Base-by-base conservation (phyloP, 1,140 invertebrate species). In the Ridgeia piscesae region DNA sequence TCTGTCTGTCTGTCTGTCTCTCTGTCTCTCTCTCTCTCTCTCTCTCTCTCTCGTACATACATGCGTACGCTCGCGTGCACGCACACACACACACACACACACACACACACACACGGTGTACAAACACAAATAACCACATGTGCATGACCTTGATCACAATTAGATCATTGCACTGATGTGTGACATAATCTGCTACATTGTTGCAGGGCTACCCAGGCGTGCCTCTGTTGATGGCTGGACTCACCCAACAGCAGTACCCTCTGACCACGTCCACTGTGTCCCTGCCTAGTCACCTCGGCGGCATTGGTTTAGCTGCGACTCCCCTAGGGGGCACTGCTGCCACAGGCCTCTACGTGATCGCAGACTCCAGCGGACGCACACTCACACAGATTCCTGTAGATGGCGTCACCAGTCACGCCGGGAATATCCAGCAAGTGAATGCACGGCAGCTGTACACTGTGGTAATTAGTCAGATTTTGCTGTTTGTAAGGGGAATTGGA, bases 181-280 rank as follows among this genome's bases (percentile, higher is more conserved):
- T 50, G 48, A 50, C 21, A n/a, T 0, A 35, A 48, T 90, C 34
- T 90, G 89, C 14, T 34, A 34, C 92, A 91, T 35, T 92, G 31
- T 91, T 91, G n/a, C 42, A 95, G 94, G 93, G 94, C 88, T 94
- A 94, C 92, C 93, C 91, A n/a, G 90, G 92, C 58, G 92, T 94
- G 17, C 94, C 94, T 33, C 92, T 94, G 58, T 77, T 77, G 58
- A 77, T 77, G 58, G 58, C 58, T 77, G 58, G 58, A 77, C 58
- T 77, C 2, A 31, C 58, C 58, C 58, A 77, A 2, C 58, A 77
- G 27, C 58, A 77, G 58, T 77, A 21, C 27, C 58, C 58, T 27
- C 58, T 77, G 58, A 77, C 58, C 58, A 8, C 58, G 6, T 77
- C 58, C 58, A 77, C 58, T 21, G 58, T 77, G 58, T 77, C 58